Evolutionary conservation across 2,113 vertebrate genomes (phyloP).

Genomic region (Amphiprion percula): DNA sequence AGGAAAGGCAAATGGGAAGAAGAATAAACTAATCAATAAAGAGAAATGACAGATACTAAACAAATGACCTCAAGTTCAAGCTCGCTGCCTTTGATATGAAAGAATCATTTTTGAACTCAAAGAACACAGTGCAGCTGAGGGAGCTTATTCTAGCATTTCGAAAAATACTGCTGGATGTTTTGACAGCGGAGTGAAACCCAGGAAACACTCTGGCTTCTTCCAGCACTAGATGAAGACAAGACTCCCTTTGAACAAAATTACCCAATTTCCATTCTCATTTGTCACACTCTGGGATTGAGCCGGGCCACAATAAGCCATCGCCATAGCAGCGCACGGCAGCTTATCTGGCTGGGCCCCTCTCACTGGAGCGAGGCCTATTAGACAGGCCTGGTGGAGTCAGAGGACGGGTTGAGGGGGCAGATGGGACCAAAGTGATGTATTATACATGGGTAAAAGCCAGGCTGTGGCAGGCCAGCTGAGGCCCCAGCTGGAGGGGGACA

Average conservation of each 20-base stretch:
- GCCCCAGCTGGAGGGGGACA: constrained; percentile 52
- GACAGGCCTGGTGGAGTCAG: constrained; percentile 48
- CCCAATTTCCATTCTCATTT: constrained; percentile 67
- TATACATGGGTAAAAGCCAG: constrained; percentile 70
- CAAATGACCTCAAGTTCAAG: constrained; percentile 14
- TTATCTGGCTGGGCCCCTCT: constrained; percentile 23
- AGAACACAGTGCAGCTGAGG: not conserved
- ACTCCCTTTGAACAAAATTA: constrained; percentile 62
- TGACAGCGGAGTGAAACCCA: constrained; percentile 27
- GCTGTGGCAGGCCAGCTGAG: constrained; percentile 73
- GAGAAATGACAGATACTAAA: constrained; percentile 14
- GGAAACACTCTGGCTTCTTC: not conserved
- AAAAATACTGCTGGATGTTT: constrained; percentile 8
- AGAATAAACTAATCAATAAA: constrained; percentile 22
- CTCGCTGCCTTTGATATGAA: constrained; percentile 27
- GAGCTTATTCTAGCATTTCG: constrained; percentile 24
- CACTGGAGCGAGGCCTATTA: constrained; percentile 51
- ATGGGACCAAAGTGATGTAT: constrained; percentile 76
- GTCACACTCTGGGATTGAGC: constrained; percentile 56
- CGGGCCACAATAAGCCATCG: constrained; percentile 44
- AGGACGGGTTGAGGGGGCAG: constrained; percentile 68
- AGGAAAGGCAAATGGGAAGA: constrained; percentile 10
- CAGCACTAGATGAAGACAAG: constrained; percentile 50
- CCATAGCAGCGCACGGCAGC: constrained; percentile 14
- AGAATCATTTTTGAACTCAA: constrained; percentile 37